Conservation (phyloP, 2,888 invertebrate species). For the Limenitis camilla region DNA sequence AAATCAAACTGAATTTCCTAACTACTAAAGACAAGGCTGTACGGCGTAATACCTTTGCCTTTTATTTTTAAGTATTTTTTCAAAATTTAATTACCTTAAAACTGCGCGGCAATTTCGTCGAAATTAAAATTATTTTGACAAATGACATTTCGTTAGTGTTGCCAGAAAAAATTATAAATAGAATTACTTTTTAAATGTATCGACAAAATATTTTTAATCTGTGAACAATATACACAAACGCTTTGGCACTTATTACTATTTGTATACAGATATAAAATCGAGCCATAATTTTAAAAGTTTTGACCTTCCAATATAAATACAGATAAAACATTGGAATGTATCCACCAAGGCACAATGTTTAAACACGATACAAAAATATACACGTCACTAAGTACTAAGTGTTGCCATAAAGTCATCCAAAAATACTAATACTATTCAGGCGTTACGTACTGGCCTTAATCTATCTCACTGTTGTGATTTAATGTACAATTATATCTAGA, state of each 20-base stretch:
- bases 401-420: conserved; percentile 15
- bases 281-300: no score
- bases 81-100: not conserved
- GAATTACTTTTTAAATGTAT: no score
- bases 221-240: no score
- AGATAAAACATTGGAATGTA: no score
- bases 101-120: conserved; percentile 5
- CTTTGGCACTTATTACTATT: no score
- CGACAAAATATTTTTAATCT: no score
- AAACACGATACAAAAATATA: conserved; percentile 13
- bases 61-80: conserved; percentile 14
- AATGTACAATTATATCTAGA: not conserved
- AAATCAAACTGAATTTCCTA: no score
- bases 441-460: conserved; percentile 4
- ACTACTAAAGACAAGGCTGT: conserved; percentile 15
- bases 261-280: no score
- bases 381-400: conserved; percentile 6
- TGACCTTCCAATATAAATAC: no score
- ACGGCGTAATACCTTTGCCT: conserved; percentile 13
- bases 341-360: not conserved
- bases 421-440: conserved; percentile 19
- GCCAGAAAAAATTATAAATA: no score
- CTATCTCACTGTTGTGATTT: conserved; percentile 3
- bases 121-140: no score
- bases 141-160: no score